Base-by-base conservation (phyloP, 2,797 vertebrate species). In the Delichon dasypus region DNA sequence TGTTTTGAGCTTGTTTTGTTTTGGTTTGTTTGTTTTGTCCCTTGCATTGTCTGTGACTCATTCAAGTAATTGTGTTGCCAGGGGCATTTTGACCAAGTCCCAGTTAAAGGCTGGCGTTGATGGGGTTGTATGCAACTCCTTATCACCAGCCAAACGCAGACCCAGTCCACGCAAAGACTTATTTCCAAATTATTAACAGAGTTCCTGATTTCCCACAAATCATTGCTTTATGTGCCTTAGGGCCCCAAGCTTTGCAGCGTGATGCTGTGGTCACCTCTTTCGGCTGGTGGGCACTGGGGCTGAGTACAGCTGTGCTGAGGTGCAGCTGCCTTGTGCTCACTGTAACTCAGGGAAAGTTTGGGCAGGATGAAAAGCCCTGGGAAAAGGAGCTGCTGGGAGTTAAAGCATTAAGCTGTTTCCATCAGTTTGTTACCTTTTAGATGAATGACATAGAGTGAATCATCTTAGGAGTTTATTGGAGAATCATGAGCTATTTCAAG, bases 101-200 rank as follows among this genome's bases (percentile, higher is more conserved):
- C 16, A 20, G 9, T 50, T 65, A 15, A 1, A 9, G 12, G 3
- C 2, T n/a, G 15, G 15, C 3, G 3, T 21, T 18, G 27, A 51
- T 55, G 65, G n/a, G 7, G 14, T 27, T 62, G 13, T 32, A 16
- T 34, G 22, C 25, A 50, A 7, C 19, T 47, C 23, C 47, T 13
- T 44, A 25, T 45, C 12, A 20, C 11, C 34, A 78, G 10, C 42
- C 62, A 50, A 79, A 58, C 2, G 2, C 44, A 71, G 25, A 67
- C 20, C 18, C 3, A 38, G 20, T 32, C 36, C 40, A 40, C 40
- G 55, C 4, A n/a, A 82, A 66, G 57, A 11, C 64, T 60, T 26
- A 14, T 21, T 84, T 86, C 57, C 50, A 53, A 67, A 53, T 40
- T 11, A 20, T 38, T 75, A 27, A 13, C 11, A 1, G 7, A 48